Base-by-base conservation (phyloP, 1,140 invertebrate genomes). In the Leptonema lineaticorne region DNA sequence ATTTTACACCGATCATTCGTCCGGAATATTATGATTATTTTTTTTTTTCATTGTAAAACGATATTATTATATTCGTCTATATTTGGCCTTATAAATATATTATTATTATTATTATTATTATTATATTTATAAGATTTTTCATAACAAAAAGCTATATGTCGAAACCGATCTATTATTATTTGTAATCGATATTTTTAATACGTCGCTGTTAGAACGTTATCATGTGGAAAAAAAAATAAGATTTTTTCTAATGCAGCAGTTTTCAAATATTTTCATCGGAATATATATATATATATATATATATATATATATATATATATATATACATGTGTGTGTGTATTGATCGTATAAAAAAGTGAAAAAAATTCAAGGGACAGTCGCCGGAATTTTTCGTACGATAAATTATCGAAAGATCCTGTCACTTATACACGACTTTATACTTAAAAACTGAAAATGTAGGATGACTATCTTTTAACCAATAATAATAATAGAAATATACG, bases 351-450 rank as follows among this genome's bases (percentile, higher is more conserved):
- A 41, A 41, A 37, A 62, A 14, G 33, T 37, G 24, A 18, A 53
- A 53, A 53, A 22, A 26, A 20, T 26, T 62, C 29, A n/a, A n/a
- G 22, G 59, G 59, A 62, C 29, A 46, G 16, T 28, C 26, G 20
- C n/a, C n/a, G 5, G 59, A 11, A 24, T 11, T 53, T 26, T 53
- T 64, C 26, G 22, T 64, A 24, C 62, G 62, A 64, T 68, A 62
- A 68, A 68, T 68, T 68, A 68, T 63, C 57, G 59, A 45, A 20
- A 58, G 20, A 37, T 53, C 41, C 67, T 68, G 67, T 68, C 67
- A 63, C 16, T 28, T 26, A 18, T 18, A 68, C 67, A 68, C 29
- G 67, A 28, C 56, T 68, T 68, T 68, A 68, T 68, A 68, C 67
- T 68, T 68, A 68, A 48, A 48, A 53, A 59, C 27, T 60, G 27